Conservation (phyloP, 2,113 vertebrate species). For the Bombycilla garrulus region DNA sequence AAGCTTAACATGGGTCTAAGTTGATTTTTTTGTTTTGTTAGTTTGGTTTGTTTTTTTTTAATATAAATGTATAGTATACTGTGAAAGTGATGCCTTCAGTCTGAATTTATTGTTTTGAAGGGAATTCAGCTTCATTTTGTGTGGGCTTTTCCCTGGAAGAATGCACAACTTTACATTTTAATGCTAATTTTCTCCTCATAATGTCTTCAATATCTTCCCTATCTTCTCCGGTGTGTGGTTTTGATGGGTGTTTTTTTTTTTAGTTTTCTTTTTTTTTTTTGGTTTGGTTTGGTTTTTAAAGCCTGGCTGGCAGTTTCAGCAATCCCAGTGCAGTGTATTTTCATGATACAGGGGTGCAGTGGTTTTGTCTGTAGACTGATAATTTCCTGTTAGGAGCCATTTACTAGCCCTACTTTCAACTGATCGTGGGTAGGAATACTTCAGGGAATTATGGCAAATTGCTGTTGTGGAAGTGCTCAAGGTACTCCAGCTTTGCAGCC, state of each 20-base stretch:
- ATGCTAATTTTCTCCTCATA: background rate
- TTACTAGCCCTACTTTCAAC: constrained; percentile 34
- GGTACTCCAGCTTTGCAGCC: background rate
- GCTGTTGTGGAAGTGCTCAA: background rate
- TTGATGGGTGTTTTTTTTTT: too few species aligned
- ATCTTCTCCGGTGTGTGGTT: background rate
- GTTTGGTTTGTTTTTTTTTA: fast-evolving
- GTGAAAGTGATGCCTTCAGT: background rate
- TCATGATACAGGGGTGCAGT: background rate
- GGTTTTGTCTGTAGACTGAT: background rate
- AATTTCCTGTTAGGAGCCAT: constrained; percentile 3
- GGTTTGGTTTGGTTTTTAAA: background rate
- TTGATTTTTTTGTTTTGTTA: background rate
- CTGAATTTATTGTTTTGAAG: background rate
- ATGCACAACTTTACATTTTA: background rate
- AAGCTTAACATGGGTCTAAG: background rate
- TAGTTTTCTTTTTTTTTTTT: too few species aligned
- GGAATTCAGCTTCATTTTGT: background rate
- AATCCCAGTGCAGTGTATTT: background rate
- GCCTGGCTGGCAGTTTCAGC: background rate
- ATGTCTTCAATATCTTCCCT: too few species aligned
- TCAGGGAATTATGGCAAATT: background rate
- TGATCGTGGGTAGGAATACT: constrained; percentile 17
- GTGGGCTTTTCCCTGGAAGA: background rate
- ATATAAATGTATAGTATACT: background rate